Conservation (phyloP, 2,797 vertebrate species). For the Dendrocincla tyrannina region DNA sequence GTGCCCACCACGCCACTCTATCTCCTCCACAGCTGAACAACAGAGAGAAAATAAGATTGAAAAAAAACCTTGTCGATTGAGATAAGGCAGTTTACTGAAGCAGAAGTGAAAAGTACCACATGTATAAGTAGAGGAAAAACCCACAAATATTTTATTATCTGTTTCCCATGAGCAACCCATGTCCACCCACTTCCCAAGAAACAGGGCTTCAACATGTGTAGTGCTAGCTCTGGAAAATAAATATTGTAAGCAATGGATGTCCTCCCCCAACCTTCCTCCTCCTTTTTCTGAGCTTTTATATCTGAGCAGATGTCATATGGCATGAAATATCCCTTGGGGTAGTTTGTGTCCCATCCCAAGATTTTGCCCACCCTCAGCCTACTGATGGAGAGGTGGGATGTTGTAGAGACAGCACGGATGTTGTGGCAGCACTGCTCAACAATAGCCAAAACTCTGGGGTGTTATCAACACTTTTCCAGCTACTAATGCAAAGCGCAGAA, state of each 20-base stretch:
- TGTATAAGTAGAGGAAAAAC: neutral
- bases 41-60: neutral
- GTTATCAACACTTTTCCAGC: neutral
- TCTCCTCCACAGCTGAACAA: neutral
- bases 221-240: neutral
- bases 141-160: neutral
- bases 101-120: accelerated
- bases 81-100: neutral
- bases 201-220: neutral
- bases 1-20: neutral
- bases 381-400: neutral
- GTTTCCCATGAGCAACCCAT: neutral
- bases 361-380: neutral
- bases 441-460: accelerated
- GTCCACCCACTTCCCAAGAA: neutral
- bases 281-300: neutral
- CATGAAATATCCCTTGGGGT: neutral
- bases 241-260: neutral
- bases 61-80: neutral
- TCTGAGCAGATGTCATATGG: neutral
- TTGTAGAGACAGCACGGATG: neutral
- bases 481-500: neutral
- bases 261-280: neutral
- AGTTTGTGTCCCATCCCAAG: neutral
- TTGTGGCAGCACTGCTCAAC: neutral